Conservation (phyloP, 1,140 invertebrate species). For the Amyelois transitella region DNA sequence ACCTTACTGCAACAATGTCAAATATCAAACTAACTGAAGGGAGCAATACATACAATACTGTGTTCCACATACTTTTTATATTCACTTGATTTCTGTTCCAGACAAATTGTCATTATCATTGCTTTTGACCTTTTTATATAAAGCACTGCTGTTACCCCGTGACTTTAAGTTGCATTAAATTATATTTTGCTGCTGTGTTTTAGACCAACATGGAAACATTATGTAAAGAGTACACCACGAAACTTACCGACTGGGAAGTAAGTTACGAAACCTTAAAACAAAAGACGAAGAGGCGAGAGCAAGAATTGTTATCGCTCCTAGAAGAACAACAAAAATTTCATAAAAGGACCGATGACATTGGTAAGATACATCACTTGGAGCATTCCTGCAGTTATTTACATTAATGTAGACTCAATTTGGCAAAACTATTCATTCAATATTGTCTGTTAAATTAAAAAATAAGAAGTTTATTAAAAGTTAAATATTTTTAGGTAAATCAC, state of each 20-base stretch:
- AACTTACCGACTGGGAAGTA: constrained; percentile 55
- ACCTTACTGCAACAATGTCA: too few relatives aligned
- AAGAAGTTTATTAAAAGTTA: neutral
- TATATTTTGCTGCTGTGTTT: neutral
- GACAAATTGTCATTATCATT: too few relatives aligned
- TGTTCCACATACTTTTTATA: too few relatives aligned
- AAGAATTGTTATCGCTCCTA: constrained; percentile 51
- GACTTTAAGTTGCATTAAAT: neutral
- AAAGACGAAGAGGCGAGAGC: constrained; percentile 50
- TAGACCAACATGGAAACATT: constrained; percentile 36
- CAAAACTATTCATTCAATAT: too few relatives aligned
- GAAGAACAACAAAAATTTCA: constrained; percentile 33
- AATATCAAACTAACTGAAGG: too few relatives aligned
- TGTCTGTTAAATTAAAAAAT: too few relatives aligned
- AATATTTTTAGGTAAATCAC: constrained; percentile 25
- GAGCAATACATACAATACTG: too few relatives aligned
- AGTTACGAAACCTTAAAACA: constrained; percentile 51
- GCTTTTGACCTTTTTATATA: too few relatives aligned
- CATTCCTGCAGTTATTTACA: neutral
- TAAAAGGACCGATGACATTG: constrained; percentile 23
- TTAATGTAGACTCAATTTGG: constrained; percentile 5
- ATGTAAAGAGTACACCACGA: constrained; percentile 41
- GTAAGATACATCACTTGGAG: constrained; percentile 17
- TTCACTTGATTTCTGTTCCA: too few relatives aligned
- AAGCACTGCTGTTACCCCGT: too few relatives aligned